Conservation (phyloP, 2,797 vertebrate genomes). For the Pangasius larnaudii region DNA sequence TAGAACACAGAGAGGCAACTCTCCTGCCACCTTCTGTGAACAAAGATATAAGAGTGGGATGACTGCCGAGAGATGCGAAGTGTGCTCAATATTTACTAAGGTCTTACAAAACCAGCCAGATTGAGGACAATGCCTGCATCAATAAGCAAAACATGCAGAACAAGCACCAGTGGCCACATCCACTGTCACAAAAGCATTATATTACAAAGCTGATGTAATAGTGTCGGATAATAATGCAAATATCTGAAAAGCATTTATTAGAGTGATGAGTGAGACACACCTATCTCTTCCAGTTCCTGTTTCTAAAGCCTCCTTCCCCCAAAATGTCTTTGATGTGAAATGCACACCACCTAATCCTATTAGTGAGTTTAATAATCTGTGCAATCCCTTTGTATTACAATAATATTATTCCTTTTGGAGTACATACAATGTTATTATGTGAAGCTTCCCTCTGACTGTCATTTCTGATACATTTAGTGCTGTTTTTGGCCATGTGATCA, state of each 20-base stretch:
- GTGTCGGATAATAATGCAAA: conserved; percentile 22
- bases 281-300: conserved; percentile 35
- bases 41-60: conserved; percentile 38
- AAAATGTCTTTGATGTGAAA: conserved; percentile 34
- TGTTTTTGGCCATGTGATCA: background rate
- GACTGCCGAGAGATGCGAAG: conserved; percentile 41
- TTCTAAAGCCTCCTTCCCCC: conserved; percentile 39
- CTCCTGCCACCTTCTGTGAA: conserved; percentile 46
- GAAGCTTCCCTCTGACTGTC: conserved; percentile 27
- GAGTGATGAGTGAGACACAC: conserved; percentile 13
- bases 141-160: conserved; percentile 45
- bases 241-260: conserved; percentile 28
- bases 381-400: conserved; percentile 51
- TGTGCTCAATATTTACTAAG: conserved; percentile 41
- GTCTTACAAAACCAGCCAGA: conserved; percentile 44
- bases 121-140: conserved; percentile 41
- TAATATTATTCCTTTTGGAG: conserved; percentile 45
- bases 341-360: conserved; percentile 57
- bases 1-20: conserved; percentile 44
- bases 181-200: background rate
- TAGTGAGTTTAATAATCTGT: conserved; percentile 51
- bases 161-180: conserved; percentile 27
- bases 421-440: conserved; percentile 22
- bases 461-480: background rate
- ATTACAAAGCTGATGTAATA: conserved; percentile 32